Evolutionary conservation across 92 coral and sea anemone species (phyloP), one percentile per base, ranked within the genome.

Genomic region (Paragorgia papillata): DNA sequence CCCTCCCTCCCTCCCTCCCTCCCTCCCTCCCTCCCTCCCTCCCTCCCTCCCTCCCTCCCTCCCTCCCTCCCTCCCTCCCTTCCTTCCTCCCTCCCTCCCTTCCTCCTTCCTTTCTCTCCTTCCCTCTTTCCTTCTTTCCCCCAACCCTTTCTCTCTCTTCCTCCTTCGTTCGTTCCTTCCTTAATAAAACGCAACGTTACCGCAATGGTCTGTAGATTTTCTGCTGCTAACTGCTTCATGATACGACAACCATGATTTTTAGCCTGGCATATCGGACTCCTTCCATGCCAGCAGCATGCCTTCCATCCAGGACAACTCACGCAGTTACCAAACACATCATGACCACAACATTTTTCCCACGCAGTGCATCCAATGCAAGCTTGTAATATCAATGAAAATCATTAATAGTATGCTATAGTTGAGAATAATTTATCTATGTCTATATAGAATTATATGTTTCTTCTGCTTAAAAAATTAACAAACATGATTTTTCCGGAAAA

Each of bases 271-370:
- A 91, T 91, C n/a, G 98, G 98, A 75, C 86, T 92, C 53, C 86
- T 90, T 29, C 94, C 86, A 44, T 82, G 89, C 85, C 92, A 94
- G 73, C 98, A 94, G 57, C 98, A 94, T 69, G 92, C 85, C 77
- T 94, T 94, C 98, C 98, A 94, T 8, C 97, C 86, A 15, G 98
- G 98, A 62, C 98, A 94, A 51, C 88, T 92, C n/a, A 94, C 97
- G 68, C 98, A 94, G 79, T 84, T 94, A 22, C 98, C 98, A 70
- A 94, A 94, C 66, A 94, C 98, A 48, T 94, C 98, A 67, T 89
- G 98, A 26, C 92, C 63, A 66, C 98, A 94, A 35, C 98, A 94
- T 31, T 92, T 83, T 76, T 86, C 85, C 98, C 98, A 94, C 70
- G 89, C 94, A 3, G 97, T 89, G 41, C 98, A 94, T 0, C 98